Evolutionary conservation across 1,140 invertebrate genomes (phyloP), one percentile per base, ranked within the genome.

Genomic region (Drosophila biarmipes): DNA sequence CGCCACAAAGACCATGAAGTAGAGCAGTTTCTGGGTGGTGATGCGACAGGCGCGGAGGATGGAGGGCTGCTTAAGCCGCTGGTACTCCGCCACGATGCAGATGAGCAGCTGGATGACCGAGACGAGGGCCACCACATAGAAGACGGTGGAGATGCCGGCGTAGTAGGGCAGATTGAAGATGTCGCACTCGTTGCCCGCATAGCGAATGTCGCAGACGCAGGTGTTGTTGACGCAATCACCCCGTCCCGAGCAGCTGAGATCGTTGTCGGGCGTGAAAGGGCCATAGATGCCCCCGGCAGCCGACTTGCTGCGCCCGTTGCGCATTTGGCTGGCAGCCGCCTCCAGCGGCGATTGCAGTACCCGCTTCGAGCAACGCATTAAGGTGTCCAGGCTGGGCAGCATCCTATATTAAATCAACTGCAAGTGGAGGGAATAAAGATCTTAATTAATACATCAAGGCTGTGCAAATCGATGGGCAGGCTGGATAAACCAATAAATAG

Each of bases 201-300:
- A 93, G 54, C 94, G 94, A 90, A 98, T 97, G 93, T 98, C 96
- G 92, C 97, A 98, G 63, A 97, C 93, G 91, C 97, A 98, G 35
- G 96, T 97, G 42, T 97, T 97, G 92, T 98, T 97, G 71, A 97
- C 94, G 92, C 97, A 98, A 92, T 97, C 96, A 10, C 97, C 97
- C 66, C 96, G 95, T n/a, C 97, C 97, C 4, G 91, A 92, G 53
- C 91, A 92, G 59, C 90, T 90, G 56, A 91, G 78, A 58, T 87
- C 78, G 68, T 77, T 80, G 59, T 73, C 82, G 40, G 79, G 84
- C 17, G 79, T 79, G 0, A 87, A 87, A 51, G 82, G 82, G 0
- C 82, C 82, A 17, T 76, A 87, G 19, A 78, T 64, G 40, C 81
- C 71, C 15, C 42, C 62, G 46, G 51, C 52, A 3, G 79, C 42